A percentile compares a stretch with the other conserved stretches of the same genome.
These are phyloP conservation scores for Lipophrys pholis DNA, from an alignment of 2,113 vertebrate species.

Conservation along the genomic window DNA sequence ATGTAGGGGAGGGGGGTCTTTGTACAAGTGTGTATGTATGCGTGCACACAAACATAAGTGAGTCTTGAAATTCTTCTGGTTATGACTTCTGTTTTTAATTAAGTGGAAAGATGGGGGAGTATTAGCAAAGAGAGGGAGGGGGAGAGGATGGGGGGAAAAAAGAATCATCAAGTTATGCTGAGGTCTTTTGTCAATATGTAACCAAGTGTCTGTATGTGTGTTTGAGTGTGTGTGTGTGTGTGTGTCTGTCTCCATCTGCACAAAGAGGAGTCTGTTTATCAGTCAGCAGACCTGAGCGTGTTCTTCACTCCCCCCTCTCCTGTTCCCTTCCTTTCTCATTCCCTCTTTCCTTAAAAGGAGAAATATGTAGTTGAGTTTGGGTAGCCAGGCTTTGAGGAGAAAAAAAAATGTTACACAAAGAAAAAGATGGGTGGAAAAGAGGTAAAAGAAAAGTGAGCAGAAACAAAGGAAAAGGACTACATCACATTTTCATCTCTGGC, in stretches of 20 bases:
- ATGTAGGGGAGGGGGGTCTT: too few species aligned
- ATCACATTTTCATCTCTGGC: slow-evolving; percentile 20
- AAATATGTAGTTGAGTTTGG: slow-evolving; percentile 46
- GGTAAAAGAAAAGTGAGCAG: background rate
- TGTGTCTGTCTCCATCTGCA: slow-evolving; percentile 32
- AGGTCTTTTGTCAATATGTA: slow-evolving; percentile 73
- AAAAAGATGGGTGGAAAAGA: slow-evolving; percentile 28
- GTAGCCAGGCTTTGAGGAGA: slow-evolving; percentile 26
- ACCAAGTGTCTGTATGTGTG: slow-evolving; percentile 48
- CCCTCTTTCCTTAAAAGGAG: slow-evolving; percentile 80
- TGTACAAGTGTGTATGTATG: slow-evolving; percentile 9
- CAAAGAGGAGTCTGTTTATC: slow-evolving; percentile 80
- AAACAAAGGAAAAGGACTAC: background rate
- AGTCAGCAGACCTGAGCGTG: slow-evolving; percentile 70
- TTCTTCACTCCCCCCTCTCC: slow-evolving; percentile 50
- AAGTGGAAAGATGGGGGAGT: slow-evolving; percentile 11
- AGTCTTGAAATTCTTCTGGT: slow-evolving; percentile 55
- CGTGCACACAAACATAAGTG: background rate
- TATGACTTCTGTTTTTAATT: slow-evolving; percentile 71
- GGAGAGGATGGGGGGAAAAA: background rate
- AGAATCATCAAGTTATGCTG: slow-evolving; percentile 66
- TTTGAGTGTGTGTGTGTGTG: slow-evolving; percentile 39
- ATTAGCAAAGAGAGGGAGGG: slow-evolving; percentile 10
- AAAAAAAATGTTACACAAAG: background rate
- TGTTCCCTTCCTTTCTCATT: slow-evolving; percentile 38